These are phyloP conservation scores for Tinamus major DNA, from an alignment of 2,797 vertebrate genomes.

Conservation along the genomic window DNA sequence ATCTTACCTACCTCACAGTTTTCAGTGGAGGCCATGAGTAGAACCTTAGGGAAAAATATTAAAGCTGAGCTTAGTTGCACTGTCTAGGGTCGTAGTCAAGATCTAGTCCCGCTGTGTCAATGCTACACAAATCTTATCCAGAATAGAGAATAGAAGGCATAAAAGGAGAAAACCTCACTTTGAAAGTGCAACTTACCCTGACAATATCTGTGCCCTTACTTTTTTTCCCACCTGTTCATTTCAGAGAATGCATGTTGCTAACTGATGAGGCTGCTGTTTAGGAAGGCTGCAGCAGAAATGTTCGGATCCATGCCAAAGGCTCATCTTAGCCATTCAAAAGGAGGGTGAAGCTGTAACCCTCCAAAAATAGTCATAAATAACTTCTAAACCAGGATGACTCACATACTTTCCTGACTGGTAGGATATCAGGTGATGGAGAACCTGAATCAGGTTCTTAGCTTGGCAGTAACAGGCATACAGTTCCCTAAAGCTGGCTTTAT, in stretches of 20 bases:
- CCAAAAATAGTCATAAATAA: neutral
- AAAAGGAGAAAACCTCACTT: neutral
- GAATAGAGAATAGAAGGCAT: neutral
- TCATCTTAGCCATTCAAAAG: neutral
- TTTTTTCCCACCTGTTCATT: neutral
- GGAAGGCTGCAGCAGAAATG: neutral
- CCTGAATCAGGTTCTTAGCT: constrained; percentile 3
- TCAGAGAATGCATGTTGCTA: neutral
- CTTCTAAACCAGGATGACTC: neutral
- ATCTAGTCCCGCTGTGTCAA: neutral
- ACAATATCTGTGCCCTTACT: neutral
- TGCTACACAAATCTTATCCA: neutral
- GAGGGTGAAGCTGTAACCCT: constrained; percentile 6
- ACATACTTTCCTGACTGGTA: neutral
- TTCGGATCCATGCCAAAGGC: neutral
- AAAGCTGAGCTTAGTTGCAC: neutral
- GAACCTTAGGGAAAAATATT: neutral
- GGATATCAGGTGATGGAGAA: neutral
- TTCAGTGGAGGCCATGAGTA: neutral
- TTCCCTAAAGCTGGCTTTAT: neutral
- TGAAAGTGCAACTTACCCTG: neutral
- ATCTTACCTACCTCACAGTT: neutral
- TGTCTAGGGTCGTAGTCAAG: neutral
- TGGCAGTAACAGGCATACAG: neutral
- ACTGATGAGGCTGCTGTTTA: neutral